A percentile compares a stretch with the other conserved stretches of the same genome.
Evolutionary conservation across 2,797 vertebrate species (phyloP).

Genomic region (Acipenser ruthenus): DNA sequence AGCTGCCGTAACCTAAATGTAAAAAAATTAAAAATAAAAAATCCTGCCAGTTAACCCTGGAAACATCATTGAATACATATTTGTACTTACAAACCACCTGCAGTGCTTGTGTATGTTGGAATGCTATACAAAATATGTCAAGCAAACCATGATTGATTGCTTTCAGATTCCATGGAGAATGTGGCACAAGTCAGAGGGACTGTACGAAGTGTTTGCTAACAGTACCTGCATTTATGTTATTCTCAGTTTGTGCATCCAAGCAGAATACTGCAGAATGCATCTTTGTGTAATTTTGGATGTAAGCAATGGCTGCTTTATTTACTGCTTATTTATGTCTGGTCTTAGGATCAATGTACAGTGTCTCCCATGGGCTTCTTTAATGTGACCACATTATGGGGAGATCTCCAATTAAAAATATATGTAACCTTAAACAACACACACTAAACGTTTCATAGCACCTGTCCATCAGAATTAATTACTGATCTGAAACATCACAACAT

Average conservation of each 20-base stretch:
- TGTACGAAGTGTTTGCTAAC: not conserved
- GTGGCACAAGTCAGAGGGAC: not conserved
- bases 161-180: not conserved
- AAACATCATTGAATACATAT: not conserved
- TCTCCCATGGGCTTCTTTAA: not conserved
- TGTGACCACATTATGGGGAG: conserved; percentile 1
- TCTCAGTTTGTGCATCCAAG: conserved; percentile 1
- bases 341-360: not conserved
- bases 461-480: not conserved
- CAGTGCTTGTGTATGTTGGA: conserved; percentile 5
- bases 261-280: not conserved
- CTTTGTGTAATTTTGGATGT: not conserved
- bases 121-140: not conserved
- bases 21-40: not conserved
- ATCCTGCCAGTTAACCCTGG: not conserved
- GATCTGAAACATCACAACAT: not conserved
- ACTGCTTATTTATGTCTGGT: conserved; percentile 4
- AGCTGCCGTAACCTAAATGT: not conserved
- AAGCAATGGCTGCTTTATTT: not conserved
- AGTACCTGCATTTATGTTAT: conserved; percentile 2
- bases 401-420: not conserved
- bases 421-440: not conserved
- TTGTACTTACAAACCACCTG: conserved; percentile 1
- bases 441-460: not conserved
- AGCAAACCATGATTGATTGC: conserved; percentile 2